A percentile compares a stretch with the other conserved stretches of the same genome.
Evolutionary conservation across 2,797 vertebrate genomes (phyloP).

Genomic region (Melanotaenia trifasciata): DNA sequence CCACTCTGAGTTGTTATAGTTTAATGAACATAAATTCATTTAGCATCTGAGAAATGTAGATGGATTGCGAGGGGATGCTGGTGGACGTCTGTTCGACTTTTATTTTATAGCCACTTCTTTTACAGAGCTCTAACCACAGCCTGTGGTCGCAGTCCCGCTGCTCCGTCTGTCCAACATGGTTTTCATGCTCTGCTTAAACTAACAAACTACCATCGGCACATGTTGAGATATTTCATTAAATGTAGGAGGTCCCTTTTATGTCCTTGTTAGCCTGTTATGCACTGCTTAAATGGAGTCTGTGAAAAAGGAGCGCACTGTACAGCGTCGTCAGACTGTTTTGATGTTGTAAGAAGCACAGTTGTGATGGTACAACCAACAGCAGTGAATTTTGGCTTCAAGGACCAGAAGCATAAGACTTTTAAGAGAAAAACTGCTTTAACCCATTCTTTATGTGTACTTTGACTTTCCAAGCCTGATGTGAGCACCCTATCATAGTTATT

Average conservation of each 20-base stretch:
- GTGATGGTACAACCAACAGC: constrained; percentile 4
- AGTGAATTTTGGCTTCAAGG: constrained; percentile 38
- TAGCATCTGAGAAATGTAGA: constrained; percentile 35
- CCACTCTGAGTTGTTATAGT: constrained; percentile 18
- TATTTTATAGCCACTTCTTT: constrained; percentile 60
- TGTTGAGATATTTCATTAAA: constrained; percentile 68
- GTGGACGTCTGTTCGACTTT: constrained; percentile 58
- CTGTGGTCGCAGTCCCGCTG: constrained; percentile 65
- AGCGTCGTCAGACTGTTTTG: constrained; percentile 44
- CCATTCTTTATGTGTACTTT: neutral
- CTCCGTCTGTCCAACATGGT: constrained; percentile 56
- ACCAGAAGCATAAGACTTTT: constrained; percentile 26
- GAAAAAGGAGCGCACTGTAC: constrained; percentile 25
- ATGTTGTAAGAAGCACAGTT: constrained; percentile 46
- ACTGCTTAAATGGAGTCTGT: constrained; percentile 43
- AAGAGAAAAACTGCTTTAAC: constrained; percentile 26
- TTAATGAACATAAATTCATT: constrained; percentile 43
- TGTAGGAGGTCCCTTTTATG: constrained; percentile 66
- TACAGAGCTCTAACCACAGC: constrained; percentile 60
- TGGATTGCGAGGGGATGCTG: constrained; percentile 26
- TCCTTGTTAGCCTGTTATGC: constrained; percentile 67
- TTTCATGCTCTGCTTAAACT: constrained; percentile 69
- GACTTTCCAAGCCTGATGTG: neutral
- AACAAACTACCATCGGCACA: constrained; percentile 67
- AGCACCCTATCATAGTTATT: neutral